A percentile compares a stretch with the other conserved stretches of the same genome.
phyloP scores from a whole-genome alignment of 2,797 vertebrate genomes.

The Mus spretus region DNA sequence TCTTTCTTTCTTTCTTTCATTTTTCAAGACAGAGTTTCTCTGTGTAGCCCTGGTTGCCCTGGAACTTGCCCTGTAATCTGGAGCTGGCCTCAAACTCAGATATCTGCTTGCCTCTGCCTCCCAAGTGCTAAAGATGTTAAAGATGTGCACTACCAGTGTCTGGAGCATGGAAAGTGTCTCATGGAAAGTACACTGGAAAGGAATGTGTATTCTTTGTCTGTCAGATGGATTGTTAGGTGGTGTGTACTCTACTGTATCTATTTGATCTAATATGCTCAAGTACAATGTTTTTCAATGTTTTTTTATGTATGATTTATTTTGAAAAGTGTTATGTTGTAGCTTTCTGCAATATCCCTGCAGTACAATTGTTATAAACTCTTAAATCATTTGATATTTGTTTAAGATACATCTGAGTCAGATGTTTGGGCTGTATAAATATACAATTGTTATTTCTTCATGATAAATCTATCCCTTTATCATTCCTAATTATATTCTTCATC shows the following conservation, averaged over 20 bases:
- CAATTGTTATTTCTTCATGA: not conserved
- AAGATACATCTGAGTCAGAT: not conserved
- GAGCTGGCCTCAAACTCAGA: not conserved
- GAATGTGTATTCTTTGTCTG: not conserved
- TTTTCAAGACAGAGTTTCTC: not conserved
- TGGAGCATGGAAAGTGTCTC: not conserved
- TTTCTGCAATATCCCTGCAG: not conserved
- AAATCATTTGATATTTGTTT: not conserved
- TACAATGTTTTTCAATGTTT: not conserved
- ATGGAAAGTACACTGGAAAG: not conserved
- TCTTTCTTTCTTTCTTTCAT: fast-evolving
- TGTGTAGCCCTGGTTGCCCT: not conserved
- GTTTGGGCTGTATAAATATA: not conserved
- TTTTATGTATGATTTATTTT: not conserved
- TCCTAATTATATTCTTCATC: not conserved
- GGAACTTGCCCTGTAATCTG: not conserved
- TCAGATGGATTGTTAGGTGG: not conserved
- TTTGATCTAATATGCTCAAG: not conserved
- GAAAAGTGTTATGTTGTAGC: not conserved
- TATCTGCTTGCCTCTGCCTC: not conserved
- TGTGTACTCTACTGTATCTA: not conserved
- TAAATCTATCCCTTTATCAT: not conserved
- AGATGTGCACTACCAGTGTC: not conserved
- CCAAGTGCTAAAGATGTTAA: not conserved
- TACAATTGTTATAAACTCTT: not conserved